A percentile compares a stretch with the other conserved stretches of the same genome.
phyloP scores from a whole-genome alignment of 1,140 invertebrate genomes.

The Dysdera silvatica region DNA sequence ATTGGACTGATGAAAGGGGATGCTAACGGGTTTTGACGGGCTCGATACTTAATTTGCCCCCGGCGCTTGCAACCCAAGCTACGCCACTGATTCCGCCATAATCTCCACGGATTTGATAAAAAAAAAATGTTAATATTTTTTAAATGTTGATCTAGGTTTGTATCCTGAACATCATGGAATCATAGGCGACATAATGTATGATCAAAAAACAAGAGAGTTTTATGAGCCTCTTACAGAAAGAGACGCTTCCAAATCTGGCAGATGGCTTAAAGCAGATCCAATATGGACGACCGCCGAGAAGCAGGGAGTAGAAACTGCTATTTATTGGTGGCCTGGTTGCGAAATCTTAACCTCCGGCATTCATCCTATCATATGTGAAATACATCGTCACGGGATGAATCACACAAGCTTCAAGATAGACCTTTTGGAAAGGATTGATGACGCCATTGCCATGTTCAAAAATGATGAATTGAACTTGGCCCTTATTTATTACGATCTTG shows the following conservation, averaged over 20 bases:
- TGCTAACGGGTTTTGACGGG: too few relatives aligned
- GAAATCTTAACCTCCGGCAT: slow-evolving; percentile 35
- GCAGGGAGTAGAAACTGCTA: slow-evolving; percentile 34
- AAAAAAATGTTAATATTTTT: too few relatives aligned
- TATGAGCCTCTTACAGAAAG: slow-evolving; percentile 35
- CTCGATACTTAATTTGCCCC: too few relatives aligned
- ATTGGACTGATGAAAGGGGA: too few relatives aligned
- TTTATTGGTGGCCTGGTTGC: slow-evolving; percentile 40
- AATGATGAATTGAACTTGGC: slow-evolving; percentile 6
- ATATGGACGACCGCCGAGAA: slow-evolving; percentile 38
- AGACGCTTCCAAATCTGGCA: slow-evolving; percentile 32
- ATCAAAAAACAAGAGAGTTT: slow-evolving; percentile 30
- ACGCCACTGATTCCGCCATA: too few relatives aligned
- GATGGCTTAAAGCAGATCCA: slow-evolving; percentile 40
- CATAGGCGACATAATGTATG: slow-evolving; percentile 40
- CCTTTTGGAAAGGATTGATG: slow-evolving; percentile 18
- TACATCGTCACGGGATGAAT: neutral
- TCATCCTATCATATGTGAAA: slow-evolving; percentile 34
- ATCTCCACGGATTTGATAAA: too few relatives aligned
- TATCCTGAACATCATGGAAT: slow-evolving; percentile 38
- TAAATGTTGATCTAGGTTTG: too few relatives aligned
- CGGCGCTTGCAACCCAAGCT: too few relatives aligned
- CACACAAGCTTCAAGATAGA: neutral
- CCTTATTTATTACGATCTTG: slow-evolving; percentile 17
- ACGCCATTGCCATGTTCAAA: slow-evolving; percentile 12